Evolutionary conservation across 2,113 vertebrate species (phyloP).

Genomic region (Lampris megalopsis): DNA sequence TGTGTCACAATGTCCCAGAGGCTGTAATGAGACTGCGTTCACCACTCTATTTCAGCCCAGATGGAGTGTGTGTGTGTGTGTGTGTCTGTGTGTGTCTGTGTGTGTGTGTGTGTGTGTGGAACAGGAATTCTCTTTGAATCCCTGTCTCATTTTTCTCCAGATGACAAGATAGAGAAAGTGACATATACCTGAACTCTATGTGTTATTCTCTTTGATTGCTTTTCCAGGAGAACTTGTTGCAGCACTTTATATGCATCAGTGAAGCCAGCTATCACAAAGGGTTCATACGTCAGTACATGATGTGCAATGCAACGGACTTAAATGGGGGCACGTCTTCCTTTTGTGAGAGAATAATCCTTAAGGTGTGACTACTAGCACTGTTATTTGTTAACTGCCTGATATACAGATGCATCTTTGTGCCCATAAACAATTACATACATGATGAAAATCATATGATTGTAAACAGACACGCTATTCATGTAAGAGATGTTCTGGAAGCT

Average conservation of each 20-base stretch:
- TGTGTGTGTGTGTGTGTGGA: not conserved
- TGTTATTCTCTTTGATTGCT: not conserved
- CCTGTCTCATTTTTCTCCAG: slow-evolving; percentile 3
- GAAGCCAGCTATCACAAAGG: not conserved
- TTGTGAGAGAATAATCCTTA: too few relatives aligned
- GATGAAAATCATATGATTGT: too few relatives aligned
- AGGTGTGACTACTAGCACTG: too few relatives aligned
- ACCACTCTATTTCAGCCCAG: not conserved
- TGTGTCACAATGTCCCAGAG: not conserved
- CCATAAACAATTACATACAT: too few relatives aligned
- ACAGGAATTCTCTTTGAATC: slow-evolving; percentile 22
- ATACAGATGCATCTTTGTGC: too few relatives aligned
- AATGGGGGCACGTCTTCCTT: too few relatives aligned
- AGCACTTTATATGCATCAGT: not conserved
- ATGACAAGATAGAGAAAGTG: not conserved
- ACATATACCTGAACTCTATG: too few relatives aligned
- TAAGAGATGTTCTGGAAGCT: too few relatives aligned
- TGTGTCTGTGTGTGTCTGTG: too few relatives aligned
- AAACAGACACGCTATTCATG: too few relatives aligned
- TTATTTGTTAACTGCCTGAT: too few relatives aligned
- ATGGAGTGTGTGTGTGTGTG: not conserved
- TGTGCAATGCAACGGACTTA: too few relatives aligned
- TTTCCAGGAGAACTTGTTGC: not conserved
- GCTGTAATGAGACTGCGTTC: not conserved
- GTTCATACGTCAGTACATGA: not conserved